Percentiles rank a stretch among this genome's conserved stretches.
Conservation (phyloP, 2,888 invertebrate genomes). For the Mythimna ferrago region DNA sequence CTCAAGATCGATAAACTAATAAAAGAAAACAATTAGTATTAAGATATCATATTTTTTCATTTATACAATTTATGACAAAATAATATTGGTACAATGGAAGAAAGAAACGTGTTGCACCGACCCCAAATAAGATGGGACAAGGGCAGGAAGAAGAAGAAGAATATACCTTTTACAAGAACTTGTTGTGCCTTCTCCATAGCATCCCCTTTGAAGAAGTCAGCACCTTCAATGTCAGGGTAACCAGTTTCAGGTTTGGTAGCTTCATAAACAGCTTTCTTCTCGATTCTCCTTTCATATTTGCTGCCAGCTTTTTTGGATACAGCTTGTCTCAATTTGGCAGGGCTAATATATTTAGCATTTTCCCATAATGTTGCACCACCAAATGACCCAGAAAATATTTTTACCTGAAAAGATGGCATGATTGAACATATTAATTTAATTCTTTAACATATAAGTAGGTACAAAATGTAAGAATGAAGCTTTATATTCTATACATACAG, state of each 20-base stretch:
- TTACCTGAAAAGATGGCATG: slow-evolving; percentile 92
- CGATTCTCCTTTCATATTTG: slow-evolving; percentile 95
- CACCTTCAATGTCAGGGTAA: slow-evolving; percentile 93
- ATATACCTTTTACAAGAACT: slow-evolving; percentile 83
- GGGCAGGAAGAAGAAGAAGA: too few relatives aligned
- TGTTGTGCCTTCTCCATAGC: slow-evolving; percentile 91
- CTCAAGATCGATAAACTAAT: not conserved
- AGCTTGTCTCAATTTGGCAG: slow-evolving; percentile 95
- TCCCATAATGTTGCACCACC: slow-evolving; percentile 98
- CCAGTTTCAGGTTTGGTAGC: slow-evolving; percentile 93
- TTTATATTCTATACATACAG: slow-evolving; percentile 87
- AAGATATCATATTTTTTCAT: not conserved
- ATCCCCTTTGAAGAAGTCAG: slow-evolving; percentile 94
- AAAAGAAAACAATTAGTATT: not conserved
- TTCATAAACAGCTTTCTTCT: slow-evolving; percentile 95
- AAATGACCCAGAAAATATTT: slow-evolving; percentile 98
- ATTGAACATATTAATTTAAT: too few relatives aligned
- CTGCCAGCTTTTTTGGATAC: slow-evolving; percentile 92
- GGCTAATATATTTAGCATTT: slow-evolving; percentile 97
- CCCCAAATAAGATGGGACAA: too few relatives aligned
- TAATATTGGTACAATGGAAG: not conserved
- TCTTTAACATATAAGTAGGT: too few relatives aligned
- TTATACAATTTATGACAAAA: not conserved
- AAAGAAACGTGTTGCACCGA: too few relatives aligned
- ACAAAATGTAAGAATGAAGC: not conserved